Evolutionary conservation across 1,140 invertebrate species (phyloP).

Genomic region (Platorchestia sp.): DNA sequence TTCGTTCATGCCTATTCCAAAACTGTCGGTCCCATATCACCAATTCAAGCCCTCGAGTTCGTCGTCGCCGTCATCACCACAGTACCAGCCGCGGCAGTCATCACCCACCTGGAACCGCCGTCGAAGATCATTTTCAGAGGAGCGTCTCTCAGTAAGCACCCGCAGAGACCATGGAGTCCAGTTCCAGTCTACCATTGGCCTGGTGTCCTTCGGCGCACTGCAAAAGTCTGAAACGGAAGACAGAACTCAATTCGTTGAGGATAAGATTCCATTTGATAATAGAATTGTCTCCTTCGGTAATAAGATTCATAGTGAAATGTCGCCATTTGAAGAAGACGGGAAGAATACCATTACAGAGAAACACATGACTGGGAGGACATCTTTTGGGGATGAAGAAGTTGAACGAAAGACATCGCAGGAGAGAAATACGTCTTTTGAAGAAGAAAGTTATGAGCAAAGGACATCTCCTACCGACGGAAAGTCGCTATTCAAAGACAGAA

Average conservation of each 20-base stretch:
- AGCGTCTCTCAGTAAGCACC: not conserved
- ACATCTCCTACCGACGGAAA: not conserved
- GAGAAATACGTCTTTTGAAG: not conserved
- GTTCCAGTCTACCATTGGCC: not conserved
- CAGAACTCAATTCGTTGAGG: not conserved
- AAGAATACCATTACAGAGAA: not conserved
- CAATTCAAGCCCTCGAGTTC: conserved; percentile 38
- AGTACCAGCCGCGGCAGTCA: not conserved
- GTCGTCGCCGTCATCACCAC: not conserved
- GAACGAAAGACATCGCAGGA: not conserved
- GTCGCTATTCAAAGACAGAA: not conserved
- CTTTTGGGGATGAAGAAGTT: not conserved
- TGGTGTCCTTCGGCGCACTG: not conserved
- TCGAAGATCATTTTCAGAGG: conserved; percentile 20
- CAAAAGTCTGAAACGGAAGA: not conserved
- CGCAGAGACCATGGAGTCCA: not conserved
- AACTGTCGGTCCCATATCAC: not conserved
- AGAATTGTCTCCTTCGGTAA: not conserved
- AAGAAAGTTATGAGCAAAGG: not conserved
- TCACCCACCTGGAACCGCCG: not conserved
- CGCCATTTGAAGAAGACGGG: not conserved
- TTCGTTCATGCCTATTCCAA: not conserved
- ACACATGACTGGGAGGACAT: not conserved
- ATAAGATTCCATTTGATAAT: not conserved
- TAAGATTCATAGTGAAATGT: not conserved